phyloP scores from a whole-genome alignment of 2,888 invertebrate species.

The Pammene aurita region DNA sequence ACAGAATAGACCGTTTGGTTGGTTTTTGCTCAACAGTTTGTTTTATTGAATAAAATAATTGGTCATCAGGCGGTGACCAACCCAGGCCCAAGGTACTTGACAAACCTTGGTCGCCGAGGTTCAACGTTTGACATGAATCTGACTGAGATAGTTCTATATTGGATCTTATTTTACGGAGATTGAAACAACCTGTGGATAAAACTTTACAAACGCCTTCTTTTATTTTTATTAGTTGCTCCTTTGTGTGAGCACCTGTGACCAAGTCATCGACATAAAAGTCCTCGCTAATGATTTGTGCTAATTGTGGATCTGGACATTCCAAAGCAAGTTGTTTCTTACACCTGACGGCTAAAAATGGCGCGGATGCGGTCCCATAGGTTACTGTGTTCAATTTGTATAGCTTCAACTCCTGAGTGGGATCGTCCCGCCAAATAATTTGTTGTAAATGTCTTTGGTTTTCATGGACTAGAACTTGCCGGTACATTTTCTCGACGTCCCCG shows the following conservation, averaged over 20 bases:
- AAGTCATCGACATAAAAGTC: not conserved
- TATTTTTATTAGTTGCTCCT: constrained; percentile 22
- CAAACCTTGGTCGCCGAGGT: constrained; percentile 6
- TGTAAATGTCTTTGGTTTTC: constrained; percentile 19
- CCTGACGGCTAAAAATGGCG: too few relatives aligned
- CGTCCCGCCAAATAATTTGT: constrained; percentile 20
- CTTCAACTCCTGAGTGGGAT: too few relatives aligned
- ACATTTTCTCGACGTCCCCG: too few relatives aligned
- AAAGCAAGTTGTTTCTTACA: not conserved
- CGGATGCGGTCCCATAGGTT: too few relatives aligned
- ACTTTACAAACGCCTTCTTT: constrained; percentile 17
- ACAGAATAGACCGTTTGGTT: constrained; percentile 24
- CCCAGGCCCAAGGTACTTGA: constrained; percentile 25
- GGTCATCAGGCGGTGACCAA: constrained; percentile 18
- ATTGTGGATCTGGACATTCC: constrained; percentile 6
- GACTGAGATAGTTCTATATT: constrained; percentile 21
- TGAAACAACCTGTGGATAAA: constrained; percentile 15
- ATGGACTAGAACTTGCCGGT: too few relatives aligned
- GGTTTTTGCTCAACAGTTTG: constrained; percentile 18
- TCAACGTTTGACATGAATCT: constrained; percentile 13
- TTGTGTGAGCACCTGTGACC: constrained; percentile 15
- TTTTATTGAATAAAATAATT: constrained; percentile 11
- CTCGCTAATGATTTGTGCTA: not conserved
- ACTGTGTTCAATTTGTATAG: too few relatives aligned
- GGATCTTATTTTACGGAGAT: constrained; percentile 15